Evolutionary conservation across 2,797 vertebrate species (phyloP), one percentile per base, ranked within the genome.

Genomic region (Notolepis coatsorum): DNA sequence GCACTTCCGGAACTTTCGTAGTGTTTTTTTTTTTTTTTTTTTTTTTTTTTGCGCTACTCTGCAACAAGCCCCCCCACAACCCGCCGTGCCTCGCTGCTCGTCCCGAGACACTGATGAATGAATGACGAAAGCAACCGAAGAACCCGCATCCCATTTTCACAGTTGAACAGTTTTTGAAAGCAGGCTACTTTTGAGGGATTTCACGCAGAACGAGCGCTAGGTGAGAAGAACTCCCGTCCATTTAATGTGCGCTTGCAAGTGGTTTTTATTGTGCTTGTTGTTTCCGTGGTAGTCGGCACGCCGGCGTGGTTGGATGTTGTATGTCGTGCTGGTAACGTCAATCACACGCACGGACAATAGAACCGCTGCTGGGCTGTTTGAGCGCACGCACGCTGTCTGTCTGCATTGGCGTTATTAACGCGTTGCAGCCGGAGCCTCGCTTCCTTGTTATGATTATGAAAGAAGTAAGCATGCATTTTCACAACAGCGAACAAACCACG

Each of bases 1-100:
- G 66, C 74, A 81, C 84, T 87, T 85, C 89, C 89, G 89, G 87
- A 83, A 88, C 86, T 90, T 82, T 82, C 76, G 73, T 81, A 79
- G 74, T 74, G 73, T 53, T 46, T 68, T 67, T 68, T 53, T 50
- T 52, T 71, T 45, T 48, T 3, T 53, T 46, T 68, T 67, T 68
- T 53, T 50, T 52, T 71, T 45, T 48, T 3, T 42, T 49, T 68
- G 68, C 60, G 58, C 65, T 45, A 77, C 74, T 31, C 37, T 41
- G 37, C 3, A 41, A n/a, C 64, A 47, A 64, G 63, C 52, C 68
- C 53, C 60, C 43, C 25, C 60, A 66, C 68, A 45, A 78, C 30
- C 67, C 65, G 60, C 58, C 70, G n/a, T n/a, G n/a, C n/a, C n/a
- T n/a, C n/a, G n/a, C 75, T 71, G 69, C 71, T 67, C 70, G 52